Evolutionary conservation across 2,113 vertebrate genomes (phyloP).

Genomic region (Crotophaga sulcirostris): DNA sequence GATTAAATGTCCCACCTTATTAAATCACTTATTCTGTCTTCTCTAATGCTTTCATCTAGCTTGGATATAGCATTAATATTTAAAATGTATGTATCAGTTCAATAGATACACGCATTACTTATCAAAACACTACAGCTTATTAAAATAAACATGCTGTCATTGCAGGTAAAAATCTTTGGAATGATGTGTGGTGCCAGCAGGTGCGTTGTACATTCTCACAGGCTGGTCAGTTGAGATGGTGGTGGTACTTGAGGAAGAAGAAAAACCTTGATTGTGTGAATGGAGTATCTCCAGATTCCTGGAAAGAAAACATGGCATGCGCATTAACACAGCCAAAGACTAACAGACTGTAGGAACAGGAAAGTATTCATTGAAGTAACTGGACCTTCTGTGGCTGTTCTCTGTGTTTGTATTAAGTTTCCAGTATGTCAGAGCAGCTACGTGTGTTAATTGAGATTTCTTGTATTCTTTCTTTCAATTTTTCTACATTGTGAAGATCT

Average conservation of each 20-base stretch:
- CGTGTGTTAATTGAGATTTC: neutral
- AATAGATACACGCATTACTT: neutral
- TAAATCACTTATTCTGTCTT: neutral
- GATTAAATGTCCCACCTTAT: neutral
- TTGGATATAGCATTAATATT: conserved; percentile 21
- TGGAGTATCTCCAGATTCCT: neutral
- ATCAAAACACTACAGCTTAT: neutral
- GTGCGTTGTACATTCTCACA: neutral
- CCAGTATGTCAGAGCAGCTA: neutral
- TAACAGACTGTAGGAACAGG: neutral
- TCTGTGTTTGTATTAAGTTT: neutral
- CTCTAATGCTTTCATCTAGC: neutral
- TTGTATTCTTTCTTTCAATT: neutral
- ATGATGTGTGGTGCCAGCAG: neutral
- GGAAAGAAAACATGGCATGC: neutral
- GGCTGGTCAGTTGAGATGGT: neutral
- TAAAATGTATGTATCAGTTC: conserved; percentile 12
- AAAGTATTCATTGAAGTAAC: neutral
- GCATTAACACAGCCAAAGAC: neutral
- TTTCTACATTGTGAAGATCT: neutral
- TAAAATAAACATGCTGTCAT: neutral
- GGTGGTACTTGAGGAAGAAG: neutral
- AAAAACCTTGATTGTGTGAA: neutral
- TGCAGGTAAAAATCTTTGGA: neutral
- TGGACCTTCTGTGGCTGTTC: neutral